phyloP scores from a whole-genome alignment of 2,113 vertebrate species.

The Rhinoptilus africanus region DNA sequence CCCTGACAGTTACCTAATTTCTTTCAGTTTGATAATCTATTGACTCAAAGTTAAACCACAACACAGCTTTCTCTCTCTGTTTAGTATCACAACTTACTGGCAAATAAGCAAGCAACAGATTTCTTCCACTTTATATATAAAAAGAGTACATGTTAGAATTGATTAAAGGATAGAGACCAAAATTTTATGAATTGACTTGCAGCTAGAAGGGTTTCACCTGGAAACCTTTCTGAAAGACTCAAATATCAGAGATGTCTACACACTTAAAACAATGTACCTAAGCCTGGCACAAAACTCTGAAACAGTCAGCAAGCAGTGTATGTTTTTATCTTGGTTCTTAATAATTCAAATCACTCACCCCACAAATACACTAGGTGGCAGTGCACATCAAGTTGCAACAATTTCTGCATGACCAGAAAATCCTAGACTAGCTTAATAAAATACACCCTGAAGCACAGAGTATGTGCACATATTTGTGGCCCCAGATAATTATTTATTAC shows the following conservation, averaged over 20 bases:
- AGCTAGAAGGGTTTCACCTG: background rate
- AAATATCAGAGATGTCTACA: background rate
- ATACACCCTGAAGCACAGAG: background rate
- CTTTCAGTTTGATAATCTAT: background rate
- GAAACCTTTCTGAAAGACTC: background rate
- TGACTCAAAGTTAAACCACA: background rate
- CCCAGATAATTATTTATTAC: conserved; percentile 13
- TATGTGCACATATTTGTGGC: background rate
- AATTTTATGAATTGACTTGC: background rate
- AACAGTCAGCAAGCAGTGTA: background rate
- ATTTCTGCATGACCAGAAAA: background rate
- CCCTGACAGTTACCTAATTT: background rate
- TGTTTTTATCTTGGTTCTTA: background rate
- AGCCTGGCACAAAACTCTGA: background rate
- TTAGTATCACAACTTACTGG: background rate
- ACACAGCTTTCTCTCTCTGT: background rate
- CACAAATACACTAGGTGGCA: conserved; percentile 58
- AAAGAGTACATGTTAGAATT: background rate
- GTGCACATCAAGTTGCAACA: background rate
- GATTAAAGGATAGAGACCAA: background rate
- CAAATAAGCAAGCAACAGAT: background rate
- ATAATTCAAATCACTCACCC: background rate
- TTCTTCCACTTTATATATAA: background rate
- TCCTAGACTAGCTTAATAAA: background rate
- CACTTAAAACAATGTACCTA: background rate